These are phyloP conservation scores for Zaprionus inermis DNA, from an alignment of 1,140 invertebrate species.

Conservation along the genomic window DNA sequence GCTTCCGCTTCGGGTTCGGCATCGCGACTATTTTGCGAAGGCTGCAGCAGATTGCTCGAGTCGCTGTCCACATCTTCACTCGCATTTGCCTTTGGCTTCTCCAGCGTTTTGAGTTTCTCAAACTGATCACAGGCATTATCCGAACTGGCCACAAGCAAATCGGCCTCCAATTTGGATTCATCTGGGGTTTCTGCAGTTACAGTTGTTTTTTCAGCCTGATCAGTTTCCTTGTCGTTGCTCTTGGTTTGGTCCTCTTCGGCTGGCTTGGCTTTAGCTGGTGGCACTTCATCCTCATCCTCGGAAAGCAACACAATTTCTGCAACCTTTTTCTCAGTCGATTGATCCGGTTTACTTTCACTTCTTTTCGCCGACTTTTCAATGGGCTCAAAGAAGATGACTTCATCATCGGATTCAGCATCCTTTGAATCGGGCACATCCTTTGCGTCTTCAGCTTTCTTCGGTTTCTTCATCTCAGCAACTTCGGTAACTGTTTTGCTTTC, in stretches of 20 bases:
- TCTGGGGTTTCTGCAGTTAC: not conserved
- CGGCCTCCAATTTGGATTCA: slow-evolving; percentile 39
- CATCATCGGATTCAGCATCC: slow-evolving; percentile 68
- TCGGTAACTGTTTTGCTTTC: not conserved
- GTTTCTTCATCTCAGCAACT: not conserved
- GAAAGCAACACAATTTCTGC: slow-evolving; percentile 65
- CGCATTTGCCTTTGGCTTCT: slow-evolving; percentile 33
- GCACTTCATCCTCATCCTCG: slow-evolving; percentile 64
- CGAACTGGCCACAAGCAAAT: slow-evolving; percentile 66
- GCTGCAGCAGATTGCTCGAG: slow-evolving; percentile 73
- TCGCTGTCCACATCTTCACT: slow-evolving; percentile 55
- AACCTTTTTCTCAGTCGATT: slow-evolving; percentile 26
- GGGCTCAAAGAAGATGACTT: slow-evolving; percentile 71
- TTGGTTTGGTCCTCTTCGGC: not conserved
- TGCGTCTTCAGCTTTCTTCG: not conserved
- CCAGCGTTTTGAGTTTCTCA: slow-evolving; percentile 44
- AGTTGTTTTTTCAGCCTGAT: not conserved
- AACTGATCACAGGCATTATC: slow-evolving; percentile 81
- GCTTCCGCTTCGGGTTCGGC: slow-evolving; percentile 15
- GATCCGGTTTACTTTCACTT: slow-evolving; percentile 11
- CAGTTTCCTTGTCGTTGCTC: not conserved
- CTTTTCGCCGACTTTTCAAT: slow-evolving; percentile 46
- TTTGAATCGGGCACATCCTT: slow-evolving; percentile 17
- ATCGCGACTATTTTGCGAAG: slow-evolving; percentile 34
- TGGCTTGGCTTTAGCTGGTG: slow-evolving; percentile 15